These are phyloP conservation scores for Heterodera carotae DNA, from an alignment of 1,140 invertebrate species.

Conservation along the genomic window DNA sequence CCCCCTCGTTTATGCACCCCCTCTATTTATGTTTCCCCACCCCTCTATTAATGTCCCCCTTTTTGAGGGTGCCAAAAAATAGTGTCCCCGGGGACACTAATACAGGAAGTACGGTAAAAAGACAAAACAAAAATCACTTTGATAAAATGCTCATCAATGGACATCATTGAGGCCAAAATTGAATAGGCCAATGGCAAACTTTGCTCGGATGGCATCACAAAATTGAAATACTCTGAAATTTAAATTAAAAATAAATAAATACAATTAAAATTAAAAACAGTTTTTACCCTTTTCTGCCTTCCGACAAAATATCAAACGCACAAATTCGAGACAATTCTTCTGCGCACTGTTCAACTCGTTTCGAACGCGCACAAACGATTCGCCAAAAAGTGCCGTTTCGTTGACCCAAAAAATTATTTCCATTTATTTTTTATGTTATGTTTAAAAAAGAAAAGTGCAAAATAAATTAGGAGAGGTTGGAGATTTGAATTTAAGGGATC, in stretches of 20 bases:
- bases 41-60: no score
- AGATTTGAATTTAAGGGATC: no score
- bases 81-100: no score
- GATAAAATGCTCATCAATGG: slow-evolving; percentile 54
- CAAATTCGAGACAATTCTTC: slow-evolving; percentile 22
- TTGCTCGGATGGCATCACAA: slow-evolving; percentile 54
- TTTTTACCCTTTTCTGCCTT: slow-evolving; percentile 53
- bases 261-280: no score
- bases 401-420: slow-evolving; percentile 79
- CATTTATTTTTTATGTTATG: no score
- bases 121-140: slow-evolving; percentile 45
- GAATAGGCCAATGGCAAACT: slow-evolving; percentile 60
- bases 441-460: no score
- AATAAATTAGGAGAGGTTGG: no score
- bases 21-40: no score
- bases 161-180: slow-evolving; percentile 48
- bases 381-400: slow-evolving; percentile 85
- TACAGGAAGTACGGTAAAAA: no score
- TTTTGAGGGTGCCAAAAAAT: no score
- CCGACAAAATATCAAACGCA: slow-evolving; percentile 50
- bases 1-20: no score
- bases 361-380: slow-evolving; percentile 63
- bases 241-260: slow-evolving; percentile 11
- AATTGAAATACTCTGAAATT: slow-evolving; percentile 36
- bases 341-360: slow-evolving; percentile 51